Evolutionary conservation across 2,797 vertebrate genomes (phyloP).

Genomic region (Champsocephalus esox): DNA sequence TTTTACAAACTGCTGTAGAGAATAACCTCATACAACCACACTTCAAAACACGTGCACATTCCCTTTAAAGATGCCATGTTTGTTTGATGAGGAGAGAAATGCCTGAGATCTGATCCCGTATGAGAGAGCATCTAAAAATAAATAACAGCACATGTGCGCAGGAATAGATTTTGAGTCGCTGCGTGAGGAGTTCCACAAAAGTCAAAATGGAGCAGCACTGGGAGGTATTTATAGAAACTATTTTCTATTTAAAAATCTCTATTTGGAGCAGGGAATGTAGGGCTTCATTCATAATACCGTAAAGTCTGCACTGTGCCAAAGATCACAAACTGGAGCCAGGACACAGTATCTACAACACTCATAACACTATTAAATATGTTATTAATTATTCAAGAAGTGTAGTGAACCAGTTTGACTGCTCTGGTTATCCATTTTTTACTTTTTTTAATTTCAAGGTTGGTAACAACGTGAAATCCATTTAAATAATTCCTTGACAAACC

Average conservation of each 20-base stretch:
- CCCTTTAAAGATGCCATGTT: not conserved
- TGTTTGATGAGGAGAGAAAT: constrained; percentile 31
- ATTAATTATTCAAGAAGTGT: not conserved
- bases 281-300: constrained; percentile 58
- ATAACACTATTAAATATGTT: too few relatives aligned
- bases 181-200: constrained; percentile 70
- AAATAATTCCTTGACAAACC: too few relatives aligned
- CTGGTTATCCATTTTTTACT: too few relatives aligned
- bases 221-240: constrained; percentile 74
- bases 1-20: too few relatives aligned
- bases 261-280: constrained; percentile 72
- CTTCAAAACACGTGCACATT: too few relatives aligned
- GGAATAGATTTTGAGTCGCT: constrained; percentile 64
- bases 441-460: too few relatives aligned
- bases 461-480: too few relatives aligned
- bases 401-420: not conserved
- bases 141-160: constrained; percentile 61
- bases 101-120: constrained; percentile 52
- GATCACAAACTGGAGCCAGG: constrained; percentile 20
- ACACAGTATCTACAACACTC: not conserved
- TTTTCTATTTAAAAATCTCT: constrained; percentile 75
- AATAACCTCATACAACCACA: too few relatives aligned
- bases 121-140: constrained; percentile 78
- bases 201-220: constrained; percentile 73
- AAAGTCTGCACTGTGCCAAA: constrained; percentile 36